Conservation (phyloP, 2,888 invertebrate species). For the Dasysyrphus albostriatus region DNA sequence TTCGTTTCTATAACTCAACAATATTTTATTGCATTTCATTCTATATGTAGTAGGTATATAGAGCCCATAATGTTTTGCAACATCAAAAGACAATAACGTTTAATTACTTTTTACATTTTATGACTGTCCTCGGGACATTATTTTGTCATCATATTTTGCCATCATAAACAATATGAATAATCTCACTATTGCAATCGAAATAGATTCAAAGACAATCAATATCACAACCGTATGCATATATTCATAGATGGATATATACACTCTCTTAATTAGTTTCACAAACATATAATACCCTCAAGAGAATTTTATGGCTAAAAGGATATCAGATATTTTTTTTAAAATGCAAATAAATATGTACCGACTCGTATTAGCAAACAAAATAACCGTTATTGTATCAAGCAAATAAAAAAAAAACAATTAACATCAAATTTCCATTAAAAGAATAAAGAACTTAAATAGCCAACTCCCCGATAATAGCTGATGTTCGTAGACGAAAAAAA, state of each 20-base stretch:
- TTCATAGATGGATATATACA: neutral
- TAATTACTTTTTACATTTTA: constrained; percentile 30
- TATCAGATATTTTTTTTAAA: neutral
- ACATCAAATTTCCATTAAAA: constrained; percentile 28
- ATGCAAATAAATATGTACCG: neutral
- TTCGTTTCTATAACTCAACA: too few species aligned
- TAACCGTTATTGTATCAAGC: neutral
- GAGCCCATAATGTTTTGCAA: neutral
- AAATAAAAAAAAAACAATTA: constrained; percentile 24
- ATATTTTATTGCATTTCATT: neutral
- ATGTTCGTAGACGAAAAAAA: constrained; percentile 5
- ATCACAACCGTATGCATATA: constrained; percentile 25
- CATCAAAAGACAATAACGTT: constrained; percentile 7
- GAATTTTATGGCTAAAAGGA: neutral
- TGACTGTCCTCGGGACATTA: neutral
- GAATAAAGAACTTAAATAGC: constrained; percentile 15
- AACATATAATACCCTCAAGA: neutral
- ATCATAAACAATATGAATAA: neutral
- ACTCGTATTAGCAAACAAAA: neutral
- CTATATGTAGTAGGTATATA: neutral
- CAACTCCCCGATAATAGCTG: neutral
- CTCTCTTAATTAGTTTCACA: constrained; percentile 45
- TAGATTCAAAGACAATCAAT: constrained; percentile 35
- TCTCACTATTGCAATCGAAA: constrained; percentile 43
- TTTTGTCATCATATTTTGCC: neutral